A percentile compares a stretch with the other conserved stretches of the same genome.
Evolutionary conservation across 2,797 vertebrate genomes (phyloP).

Genomic region (Falco biarmicus): DNA sequence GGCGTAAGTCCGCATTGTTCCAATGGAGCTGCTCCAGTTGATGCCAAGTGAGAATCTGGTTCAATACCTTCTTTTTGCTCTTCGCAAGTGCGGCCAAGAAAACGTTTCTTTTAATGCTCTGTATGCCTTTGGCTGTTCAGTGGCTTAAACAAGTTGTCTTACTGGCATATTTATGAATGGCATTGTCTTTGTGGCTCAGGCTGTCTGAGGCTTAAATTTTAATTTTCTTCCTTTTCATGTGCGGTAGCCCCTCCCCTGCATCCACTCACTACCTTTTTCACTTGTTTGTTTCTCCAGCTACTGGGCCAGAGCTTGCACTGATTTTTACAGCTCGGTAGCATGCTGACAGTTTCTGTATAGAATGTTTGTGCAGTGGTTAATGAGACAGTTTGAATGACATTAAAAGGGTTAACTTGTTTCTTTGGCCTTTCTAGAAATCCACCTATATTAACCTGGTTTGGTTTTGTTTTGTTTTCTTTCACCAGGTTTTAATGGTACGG

Average conservation of each 20-base stretch:
- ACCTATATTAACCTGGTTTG: neutral
- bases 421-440: neutral
- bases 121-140: slow-evolving; percentile 10
- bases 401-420: neutral
- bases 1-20: slow-evolving; percentile 31
- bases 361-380: neutral
- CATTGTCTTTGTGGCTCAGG: slow-evolving; percentile 21
- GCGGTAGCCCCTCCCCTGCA: neutral
- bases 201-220: slow-evolving; percentile 30
- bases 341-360: neutral
- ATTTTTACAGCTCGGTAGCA: neutral
- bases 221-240: neutral
- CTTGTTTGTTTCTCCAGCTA: neutral
- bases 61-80: slow-evolving; percentile 8
- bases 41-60: neutral
- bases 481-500: slow-evolving; percentile 95
- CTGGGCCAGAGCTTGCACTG: neutral
- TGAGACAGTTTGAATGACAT: neutral
- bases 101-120: neutral
- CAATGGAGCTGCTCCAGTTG: slow-evolving; percentile 6
- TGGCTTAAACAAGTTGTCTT: slow-evolving; percentile 30
- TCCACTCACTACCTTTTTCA: neutral
- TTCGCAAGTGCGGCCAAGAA: neutral
- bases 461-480: neutral
- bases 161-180: slow-evolving; percentile 18